phyloP scores from a whole-genome alignment of 1,140 invertebrate genomes.

The Magallana ariakensis region DNA sequence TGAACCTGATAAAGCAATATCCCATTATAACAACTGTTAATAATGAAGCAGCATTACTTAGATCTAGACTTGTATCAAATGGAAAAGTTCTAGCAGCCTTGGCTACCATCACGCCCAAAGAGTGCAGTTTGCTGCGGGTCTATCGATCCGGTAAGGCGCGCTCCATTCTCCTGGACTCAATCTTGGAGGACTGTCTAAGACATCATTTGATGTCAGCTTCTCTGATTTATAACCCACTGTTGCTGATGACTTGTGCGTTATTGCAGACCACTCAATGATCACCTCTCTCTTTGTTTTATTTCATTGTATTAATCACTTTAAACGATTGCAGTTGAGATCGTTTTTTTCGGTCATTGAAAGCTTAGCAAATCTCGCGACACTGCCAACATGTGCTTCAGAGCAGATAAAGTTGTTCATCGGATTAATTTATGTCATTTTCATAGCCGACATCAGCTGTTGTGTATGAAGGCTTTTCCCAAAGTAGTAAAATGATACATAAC shows the following conservation, averaged over 20 bases:
- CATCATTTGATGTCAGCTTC: slow-evolving; percentile 13
- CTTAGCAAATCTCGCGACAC: neutral
- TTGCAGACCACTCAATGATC: neutral
- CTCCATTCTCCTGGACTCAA: neutral
- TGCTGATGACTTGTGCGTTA: neutral
- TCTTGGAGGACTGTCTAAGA: slow-evolving; percentile 22
- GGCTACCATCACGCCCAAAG: slow-evolving; percentile 3
- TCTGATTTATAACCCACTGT: slow-evolving; percentile 5
- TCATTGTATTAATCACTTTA: slow-evolving; percentile 2
- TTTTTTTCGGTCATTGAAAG: slow-evolving; percentile 10
- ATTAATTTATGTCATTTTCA: slow-evolving; percentile 38
- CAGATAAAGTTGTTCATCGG: slow-evolving; percentile 32
- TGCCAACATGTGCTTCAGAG: slow-evolving; percentile 6
- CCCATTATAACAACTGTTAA: neutral
- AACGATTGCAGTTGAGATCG: neutral
- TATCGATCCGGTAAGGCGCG: neutral
- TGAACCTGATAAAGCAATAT: neutral
- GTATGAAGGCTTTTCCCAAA: neutral
- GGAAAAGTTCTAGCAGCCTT: neutral
- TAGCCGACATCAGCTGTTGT: neutral
- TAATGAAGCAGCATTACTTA: neutral
- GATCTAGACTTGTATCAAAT: neutral
- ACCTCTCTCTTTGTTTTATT: slow-evolving; percentile 18
- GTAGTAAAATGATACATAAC: slow-evolving; percentile 13
- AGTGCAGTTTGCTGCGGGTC: neutral